Evolutionary conservation across 2,888 invertebrate species (phyloP).

Genomic region (Eupithecia centaureata): DNA sequence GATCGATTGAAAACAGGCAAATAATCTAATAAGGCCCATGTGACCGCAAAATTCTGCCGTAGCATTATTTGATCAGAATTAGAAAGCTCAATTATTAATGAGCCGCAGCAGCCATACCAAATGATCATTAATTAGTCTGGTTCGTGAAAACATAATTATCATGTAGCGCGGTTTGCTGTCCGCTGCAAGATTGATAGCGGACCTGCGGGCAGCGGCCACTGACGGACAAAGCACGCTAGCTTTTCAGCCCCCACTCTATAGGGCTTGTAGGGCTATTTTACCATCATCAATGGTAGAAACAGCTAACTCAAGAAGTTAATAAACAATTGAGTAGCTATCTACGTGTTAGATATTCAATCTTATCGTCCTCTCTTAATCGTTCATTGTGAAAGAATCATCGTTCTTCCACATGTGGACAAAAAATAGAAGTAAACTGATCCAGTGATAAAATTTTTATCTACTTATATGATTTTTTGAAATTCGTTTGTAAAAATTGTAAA

Average conservation of each 20-base stretch:
- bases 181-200: constrained; percentile 48
- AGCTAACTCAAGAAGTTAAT: neutral
- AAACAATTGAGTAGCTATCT: too few species aligned
- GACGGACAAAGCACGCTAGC: constrained; percentile 38
- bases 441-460: too few species aligned
- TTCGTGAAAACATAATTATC: constrained; percentile 48
- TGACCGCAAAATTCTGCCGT: constrained; percentile 4
- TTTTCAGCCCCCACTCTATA: neutral
- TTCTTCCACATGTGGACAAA: too few species aligned
- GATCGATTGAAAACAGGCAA: neutral
- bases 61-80: constrained; percentile 27
- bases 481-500: too few species aligned
- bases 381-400: too few species aligned
- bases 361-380: too few species aligned
- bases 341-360: too few species aligned
- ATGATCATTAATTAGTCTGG: constrained; percentile 46
- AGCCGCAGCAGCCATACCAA: constrained; percentile 37
- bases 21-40: neutral
- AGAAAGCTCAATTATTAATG: constrained; percentile 41
- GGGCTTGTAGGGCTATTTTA: neutral
- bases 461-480: too few species aligned
- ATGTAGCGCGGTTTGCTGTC: constrained; percentile 46
- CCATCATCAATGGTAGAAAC: neutral
- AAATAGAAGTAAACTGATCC: too few species aligned
- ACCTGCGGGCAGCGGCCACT: constrained; percentile 27